Evolutionary conservation across 1,140 invertebrate species (phyloP), one percentile per base, ranked within the genome.

Genomic region (Euborellia annulipes): DNA sequence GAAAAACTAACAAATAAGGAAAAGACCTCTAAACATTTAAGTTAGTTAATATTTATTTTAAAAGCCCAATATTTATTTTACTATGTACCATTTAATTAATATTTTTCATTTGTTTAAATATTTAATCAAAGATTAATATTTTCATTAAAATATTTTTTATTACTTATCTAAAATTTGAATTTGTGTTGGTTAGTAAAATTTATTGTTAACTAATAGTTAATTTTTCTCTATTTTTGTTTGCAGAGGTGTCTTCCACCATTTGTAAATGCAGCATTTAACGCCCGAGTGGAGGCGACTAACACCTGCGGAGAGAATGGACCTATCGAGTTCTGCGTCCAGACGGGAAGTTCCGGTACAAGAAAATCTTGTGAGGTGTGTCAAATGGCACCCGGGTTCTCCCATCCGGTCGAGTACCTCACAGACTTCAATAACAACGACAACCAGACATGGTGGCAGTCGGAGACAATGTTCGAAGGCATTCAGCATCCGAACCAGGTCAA

Each of bases 401-500:
- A 92, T 65, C 76, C 79, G 3, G 72, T 84, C 1, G 61, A 68
- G n/a, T 91, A 74, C 59, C 68, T 98, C 40, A 96, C 91, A 0
- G 95, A 98, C 63, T 74, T 87, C 55, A 86, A 93, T 52, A 82
- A 82, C 48, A 78, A 83, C 49, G 80, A 88, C 36, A 86, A 91
- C 58, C 78, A 80, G 49, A 96, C 95, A 0, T 97, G 91, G 90
- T 98, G 95, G 94, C 93, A 98, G 59, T 95, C 90, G 2, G 87
- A 95, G 56, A 97, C 95, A 0, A 95, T 98, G 88, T 76, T 76
- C 50, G 88, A 98, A 54, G 82, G 78, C 13, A 82, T 95, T 14
- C 85, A 94, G 59, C 85, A 81, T 60, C 86, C 90, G 0, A 83
- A 81, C 55, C 77, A 80, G 64, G 90, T 98, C 27, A 95, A 96